Evolutionary conservation across 2,797 vertebrate genomes (phyloP).

Genomic region (Cossypha polioptera): DNA sequence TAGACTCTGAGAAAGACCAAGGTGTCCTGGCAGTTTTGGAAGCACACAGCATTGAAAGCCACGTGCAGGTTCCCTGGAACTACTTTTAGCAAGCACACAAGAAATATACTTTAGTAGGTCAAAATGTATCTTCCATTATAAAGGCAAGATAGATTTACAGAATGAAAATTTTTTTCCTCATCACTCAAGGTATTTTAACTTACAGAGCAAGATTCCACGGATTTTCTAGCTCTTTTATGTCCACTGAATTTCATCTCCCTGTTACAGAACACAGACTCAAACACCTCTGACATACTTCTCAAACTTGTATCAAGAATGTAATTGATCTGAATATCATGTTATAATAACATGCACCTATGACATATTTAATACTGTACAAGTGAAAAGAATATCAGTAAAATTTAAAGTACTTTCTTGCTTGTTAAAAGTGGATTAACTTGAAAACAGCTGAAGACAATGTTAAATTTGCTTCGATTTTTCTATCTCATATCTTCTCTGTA

Average conservation of each 20-base stretch:
- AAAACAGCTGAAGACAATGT: background rate
- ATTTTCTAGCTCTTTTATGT: background rate
- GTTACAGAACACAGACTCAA: background rate
- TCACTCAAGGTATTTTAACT: background rate
- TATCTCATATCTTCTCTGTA: background rate
- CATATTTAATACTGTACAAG: background rate
- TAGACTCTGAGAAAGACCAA: background rate
- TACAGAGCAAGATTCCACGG: background rate
- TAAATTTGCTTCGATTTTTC: background rate
- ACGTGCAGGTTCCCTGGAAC: background rate
- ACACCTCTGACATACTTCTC: background rate
- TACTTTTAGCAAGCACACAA: background rate
- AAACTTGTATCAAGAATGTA: background rate
- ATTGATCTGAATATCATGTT: background rate
- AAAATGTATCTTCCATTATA: background rate
- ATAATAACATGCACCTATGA: background rate
- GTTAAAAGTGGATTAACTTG: background rate
- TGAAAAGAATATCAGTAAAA: background rate
- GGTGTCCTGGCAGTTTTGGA: background rate
- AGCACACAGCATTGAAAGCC: background rate
- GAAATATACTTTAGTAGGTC: background rate
- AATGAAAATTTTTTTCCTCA: background rate
- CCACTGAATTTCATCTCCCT: background rate
- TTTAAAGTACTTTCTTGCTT: background rate
- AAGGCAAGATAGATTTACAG: background rate